These are phyloP conservation scores for Centropristis striata DNA, from an alignment of 2,113 vertebrate genomes.

Conservation along the genomic window DNA sequence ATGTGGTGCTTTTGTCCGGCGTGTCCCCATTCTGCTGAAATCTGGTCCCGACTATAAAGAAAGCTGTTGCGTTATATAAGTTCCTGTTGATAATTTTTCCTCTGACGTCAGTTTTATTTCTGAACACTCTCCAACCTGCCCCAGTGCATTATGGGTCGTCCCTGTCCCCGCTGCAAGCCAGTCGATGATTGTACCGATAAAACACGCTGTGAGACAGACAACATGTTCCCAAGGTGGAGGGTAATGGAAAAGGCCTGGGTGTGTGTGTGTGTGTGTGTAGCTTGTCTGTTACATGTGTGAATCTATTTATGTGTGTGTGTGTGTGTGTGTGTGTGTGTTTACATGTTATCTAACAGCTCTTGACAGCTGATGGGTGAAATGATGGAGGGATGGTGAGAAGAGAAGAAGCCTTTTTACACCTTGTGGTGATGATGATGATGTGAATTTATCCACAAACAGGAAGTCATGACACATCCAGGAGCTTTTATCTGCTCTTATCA, in stretches of 20 bases:
- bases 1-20: no score
- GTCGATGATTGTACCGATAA: neutral
- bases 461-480: no score
- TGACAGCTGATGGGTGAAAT: slow-evolving; percentile 20
- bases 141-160: slow-evolving; percentile 23
- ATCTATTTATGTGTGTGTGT: neutral
- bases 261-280: neutral
- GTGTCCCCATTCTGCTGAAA: no score
- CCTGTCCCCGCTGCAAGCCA: neutral
- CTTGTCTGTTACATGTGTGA: neutral
- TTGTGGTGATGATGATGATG: neutral
- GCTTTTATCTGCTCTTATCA: no score
- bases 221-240: neutral
- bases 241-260: neutral
- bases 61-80: no score
- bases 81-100: neutral
- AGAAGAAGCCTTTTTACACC: slow-evolving; percentile 13
- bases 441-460: no score
- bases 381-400: slow-evolving; percentile 12
- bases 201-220: neutral
- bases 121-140: neutral
- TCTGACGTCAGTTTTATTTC: neutral
- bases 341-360: neutral
- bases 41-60: no score
- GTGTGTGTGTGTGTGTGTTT: neutral